Evolutionary conservation across 2,888 invertebrate species (phyloP).

Genomic region (Carcina quercana): DNA sequence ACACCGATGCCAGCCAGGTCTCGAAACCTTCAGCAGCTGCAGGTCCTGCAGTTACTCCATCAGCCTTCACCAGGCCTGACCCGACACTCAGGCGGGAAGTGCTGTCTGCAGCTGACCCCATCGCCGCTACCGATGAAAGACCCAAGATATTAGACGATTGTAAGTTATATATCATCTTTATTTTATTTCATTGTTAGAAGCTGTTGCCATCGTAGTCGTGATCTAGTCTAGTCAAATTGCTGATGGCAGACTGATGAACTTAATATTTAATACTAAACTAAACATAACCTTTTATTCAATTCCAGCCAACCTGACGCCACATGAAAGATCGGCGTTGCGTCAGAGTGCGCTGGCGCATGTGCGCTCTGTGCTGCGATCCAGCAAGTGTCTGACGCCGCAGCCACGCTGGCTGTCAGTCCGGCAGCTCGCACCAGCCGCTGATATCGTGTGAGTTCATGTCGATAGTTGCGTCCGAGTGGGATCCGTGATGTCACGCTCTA

Average conservation of each 20-base stretch:
- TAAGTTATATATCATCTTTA: too few species aligned
- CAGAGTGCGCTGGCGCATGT: slow-evolving; percentile 40
- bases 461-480: too few species aligned
- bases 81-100: slow-evolving; percentile 26
- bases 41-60: slow-evolving; percentile 32
- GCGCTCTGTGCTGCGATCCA: slow-evolving; percentile 46
- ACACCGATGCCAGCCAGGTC: slow-evolving; percentile 29
- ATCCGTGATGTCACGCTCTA: too few species aligned
- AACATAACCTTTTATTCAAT: slow-evolving; percentile 4
- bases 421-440: slow-evolving; percentile 80
- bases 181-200: too few species aligned
- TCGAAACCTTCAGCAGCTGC: slow-evolving; percentile 25
- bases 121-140: slow-evolving; percentile 54
- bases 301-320: slow-evolving; percentile 37
- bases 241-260: too few species aligned
- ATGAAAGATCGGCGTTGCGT: slow-evolving; percentile 28
- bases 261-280: too few species aligned
- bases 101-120: slow-evolving; percentile 43
- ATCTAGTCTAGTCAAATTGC: too few species aligned
- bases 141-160: slow-evolving; percentile 53
- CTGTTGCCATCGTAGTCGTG: too few species aligned
- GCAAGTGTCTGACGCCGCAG: slow-evolving; percentile 80
- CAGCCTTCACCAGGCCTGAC: slow-evolving; percentile 38
- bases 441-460: slow-evolving; percentile 77
- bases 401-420: slow-evolving; percentile 84